A percentile compares a stretch with the other conserved stretches of the same genome.
These are phyloP conservation scores for Anguilla obscura DNA, from an alignment of 2,797 vertebrate species.

Conservation along the genomic window DNA sequence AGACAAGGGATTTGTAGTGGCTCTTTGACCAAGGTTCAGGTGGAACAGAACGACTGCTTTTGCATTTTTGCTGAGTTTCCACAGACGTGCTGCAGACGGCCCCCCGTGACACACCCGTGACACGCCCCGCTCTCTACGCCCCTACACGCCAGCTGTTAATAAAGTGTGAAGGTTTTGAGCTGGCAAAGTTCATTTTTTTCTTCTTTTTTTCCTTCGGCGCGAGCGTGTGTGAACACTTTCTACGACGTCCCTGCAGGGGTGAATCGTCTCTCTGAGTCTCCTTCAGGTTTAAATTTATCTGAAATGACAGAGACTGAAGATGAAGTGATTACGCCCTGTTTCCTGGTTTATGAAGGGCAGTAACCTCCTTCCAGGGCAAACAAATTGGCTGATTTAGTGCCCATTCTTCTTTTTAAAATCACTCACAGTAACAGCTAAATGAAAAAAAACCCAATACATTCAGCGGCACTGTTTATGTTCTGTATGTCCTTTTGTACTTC, in stretches of 20 bases:
- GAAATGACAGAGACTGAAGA: neutral
- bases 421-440: neutral
- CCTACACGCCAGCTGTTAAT: neutral
- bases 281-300: neutral
- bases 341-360: neutral
- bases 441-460: neutral
- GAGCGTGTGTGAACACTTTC: neutral
- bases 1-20: neutral
- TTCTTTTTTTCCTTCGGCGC: no score
- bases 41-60: neutral
- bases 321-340: neutral
- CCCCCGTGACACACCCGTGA: neutral
- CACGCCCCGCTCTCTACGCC: neutral
- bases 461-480: neutral
- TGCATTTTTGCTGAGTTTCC: neutral
- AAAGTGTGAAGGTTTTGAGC: neutral
- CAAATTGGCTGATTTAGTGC: neutral
- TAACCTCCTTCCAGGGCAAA: neutral
- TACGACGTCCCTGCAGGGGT: neutral
- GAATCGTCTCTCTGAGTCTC: neutral
- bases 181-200: neutral
- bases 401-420: neutral
- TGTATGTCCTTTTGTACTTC: neutral
- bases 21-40: neutral
- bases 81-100: neutral